Percentiles rank a stretch among this genome's conserved stretches.
Conservation (phyloP, 2,888 invertebrate species). For the Chrysolina americana region DNA sequence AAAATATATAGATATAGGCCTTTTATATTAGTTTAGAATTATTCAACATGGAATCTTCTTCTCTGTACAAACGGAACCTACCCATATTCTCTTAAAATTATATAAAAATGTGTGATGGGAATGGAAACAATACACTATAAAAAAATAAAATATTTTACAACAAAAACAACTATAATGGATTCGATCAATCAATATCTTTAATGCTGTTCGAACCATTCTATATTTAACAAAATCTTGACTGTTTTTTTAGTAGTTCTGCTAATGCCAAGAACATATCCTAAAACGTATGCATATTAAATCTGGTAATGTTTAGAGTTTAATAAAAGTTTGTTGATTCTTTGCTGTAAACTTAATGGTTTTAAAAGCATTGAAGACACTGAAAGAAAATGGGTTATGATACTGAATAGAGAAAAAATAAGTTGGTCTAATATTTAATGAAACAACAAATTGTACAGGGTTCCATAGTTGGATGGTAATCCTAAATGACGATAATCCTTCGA, state of each 20-base stretch:
- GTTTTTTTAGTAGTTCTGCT: no score
- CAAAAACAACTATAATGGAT: background rate
- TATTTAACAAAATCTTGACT: no score
- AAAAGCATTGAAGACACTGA: background rate
- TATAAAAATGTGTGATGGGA: constrained; percentile 28
- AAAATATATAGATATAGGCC: constrained; percentile 38
- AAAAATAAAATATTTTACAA: background rate
- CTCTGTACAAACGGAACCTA: constrained; percentile 38
- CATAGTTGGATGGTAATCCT: no score
- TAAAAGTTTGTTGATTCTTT: no score
- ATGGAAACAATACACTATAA: constrained; percentile 13
- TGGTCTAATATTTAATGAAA: no score
- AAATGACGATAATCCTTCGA: no score
- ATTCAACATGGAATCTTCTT: constrained; percentile 38
- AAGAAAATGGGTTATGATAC: background rate
- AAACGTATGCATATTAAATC: no score
- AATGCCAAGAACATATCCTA: no score
- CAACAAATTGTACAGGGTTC: no score
- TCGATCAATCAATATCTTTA: background rate
- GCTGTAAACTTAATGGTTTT: background rate
- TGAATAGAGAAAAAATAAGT: background rate
- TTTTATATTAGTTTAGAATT: constrained; percentile 32
- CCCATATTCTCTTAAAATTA: constrained; percentile 32
- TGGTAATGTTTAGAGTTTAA: no score
- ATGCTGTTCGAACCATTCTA: background rate